These are phyloP conservation scores for Meta bourneti DNA, from an alignment of 2,888 invertebrate species.

Conservation along the genomic window DNA sequence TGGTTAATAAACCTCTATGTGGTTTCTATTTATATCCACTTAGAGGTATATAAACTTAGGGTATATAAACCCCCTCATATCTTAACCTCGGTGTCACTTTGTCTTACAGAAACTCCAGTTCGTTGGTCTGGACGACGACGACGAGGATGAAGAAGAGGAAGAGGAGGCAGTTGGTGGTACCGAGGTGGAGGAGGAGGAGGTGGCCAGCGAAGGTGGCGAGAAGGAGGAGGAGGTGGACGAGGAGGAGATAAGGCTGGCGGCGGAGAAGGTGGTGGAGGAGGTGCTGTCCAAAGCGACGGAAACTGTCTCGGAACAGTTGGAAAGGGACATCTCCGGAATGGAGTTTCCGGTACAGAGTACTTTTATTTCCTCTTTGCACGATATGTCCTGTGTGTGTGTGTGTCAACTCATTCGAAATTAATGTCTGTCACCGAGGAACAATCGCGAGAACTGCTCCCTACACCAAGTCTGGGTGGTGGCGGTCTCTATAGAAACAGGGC, in stretches of 20 bases:
- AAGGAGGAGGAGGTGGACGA: slow-evolving; percentile 23
- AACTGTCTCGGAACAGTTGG: slow-evolving; percentile 29
- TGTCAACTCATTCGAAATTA: background rate
- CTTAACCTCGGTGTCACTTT: too few species aligned
- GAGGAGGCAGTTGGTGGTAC: background rate
- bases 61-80: too few species aligned
- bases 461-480: too few species aligned
- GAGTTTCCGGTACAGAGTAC: slow-evolving; percentile 49
- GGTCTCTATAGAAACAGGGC: too few species aligned
- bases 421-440: background rate
- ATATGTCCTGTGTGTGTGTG: background rate
- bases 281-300: slow-evolving; percentile 62
- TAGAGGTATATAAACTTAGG: too few species aligned
- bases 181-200: background rate
- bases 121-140: slow-evolving; percentile 52
- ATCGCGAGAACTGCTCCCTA: background rate
- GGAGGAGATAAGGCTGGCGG: slow-evolving; percentile 38
- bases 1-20: too few species aligned
- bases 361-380: background rate
- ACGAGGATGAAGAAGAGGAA: slow-evolving; percentile 33
- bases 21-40: too few species aligned
- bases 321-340: background rate
- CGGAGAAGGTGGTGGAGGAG: slow-evolving; percentile 65
- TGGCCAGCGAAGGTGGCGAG: background rate
- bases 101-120: slow-evolving; percentile 46